These are phyloP conservation scores for Taurulus bubalis DNA, from an alignment of 2,113 vertebrate species.

Conservation along the genomic window DNA sequence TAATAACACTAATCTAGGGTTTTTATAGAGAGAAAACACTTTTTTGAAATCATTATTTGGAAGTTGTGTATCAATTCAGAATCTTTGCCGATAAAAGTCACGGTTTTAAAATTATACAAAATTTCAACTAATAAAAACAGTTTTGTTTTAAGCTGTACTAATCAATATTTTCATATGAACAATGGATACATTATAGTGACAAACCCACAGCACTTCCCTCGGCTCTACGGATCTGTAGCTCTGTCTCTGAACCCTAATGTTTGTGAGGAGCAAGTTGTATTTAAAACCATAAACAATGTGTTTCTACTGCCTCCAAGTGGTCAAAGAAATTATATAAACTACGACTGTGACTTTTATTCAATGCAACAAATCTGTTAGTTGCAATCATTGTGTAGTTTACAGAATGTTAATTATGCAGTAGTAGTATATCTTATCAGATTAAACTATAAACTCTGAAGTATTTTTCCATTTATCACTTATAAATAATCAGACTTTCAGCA, in stretches of 20 bases:
- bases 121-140: background rate
- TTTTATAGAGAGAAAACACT: too few relatives aligned
- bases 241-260: background rate
- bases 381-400: background rate
- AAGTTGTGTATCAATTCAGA: too few relatives aligned
- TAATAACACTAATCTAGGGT: too few relatives aligned
- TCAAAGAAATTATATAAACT: background rate
- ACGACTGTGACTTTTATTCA: background rate
- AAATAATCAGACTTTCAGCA: too few relatives aligned
- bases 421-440: background rate
- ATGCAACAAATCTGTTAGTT: background rate
- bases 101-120: background rate
- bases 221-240: background rate
- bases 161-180: background rate
- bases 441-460: background rate
- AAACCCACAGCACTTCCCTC: background rate
- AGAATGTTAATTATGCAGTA: too few relatives aligned
- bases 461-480: too few relatives aligned
- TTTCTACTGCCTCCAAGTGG: background rate
- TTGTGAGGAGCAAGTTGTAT: background rate
- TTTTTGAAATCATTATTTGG: too few relatives aligned
- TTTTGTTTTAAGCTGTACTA: background rate
- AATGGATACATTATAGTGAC: background rate
- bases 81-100: too few relatives aligned
- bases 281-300: background rate